Conservation (phyloP, 2,113 vertebrate genomes). For the Ciconia stormi region DNA sequence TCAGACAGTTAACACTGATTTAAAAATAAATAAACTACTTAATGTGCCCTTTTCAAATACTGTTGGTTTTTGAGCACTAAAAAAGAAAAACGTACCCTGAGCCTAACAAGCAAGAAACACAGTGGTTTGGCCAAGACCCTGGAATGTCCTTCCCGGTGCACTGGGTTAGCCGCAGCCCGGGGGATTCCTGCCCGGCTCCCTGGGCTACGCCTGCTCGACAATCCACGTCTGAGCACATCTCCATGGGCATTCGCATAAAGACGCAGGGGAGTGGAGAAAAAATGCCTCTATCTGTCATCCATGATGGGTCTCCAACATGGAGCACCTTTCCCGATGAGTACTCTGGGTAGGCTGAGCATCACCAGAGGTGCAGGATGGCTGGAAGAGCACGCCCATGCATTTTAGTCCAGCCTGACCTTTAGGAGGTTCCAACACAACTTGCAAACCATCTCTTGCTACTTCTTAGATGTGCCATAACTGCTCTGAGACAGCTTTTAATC, state of each 20-base stretch:
- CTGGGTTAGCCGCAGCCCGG: neutral
- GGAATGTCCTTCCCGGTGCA: neutral
- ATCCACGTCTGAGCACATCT: neutral
- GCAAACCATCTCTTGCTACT: neutral
- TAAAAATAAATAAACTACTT: conserved; percentile 24
- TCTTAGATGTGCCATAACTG: neutral
- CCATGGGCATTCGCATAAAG: neutral
- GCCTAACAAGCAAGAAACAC: neutral
- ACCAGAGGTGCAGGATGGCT: neutral
- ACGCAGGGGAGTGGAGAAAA: neutral
- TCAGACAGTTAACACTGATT: neutral
- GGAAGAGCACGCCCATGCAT: accelerated
- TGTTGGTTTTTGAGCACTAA: neutral
- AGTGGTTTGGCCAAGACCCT: conserved; percentile 8
- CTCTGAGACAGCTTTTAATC: neutral
- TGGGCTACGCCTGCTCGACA: neutral
- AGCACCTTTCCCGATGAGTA: accelerated
- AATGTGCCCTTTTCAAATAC: neutral
- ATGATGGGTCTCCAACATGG: accelerated
- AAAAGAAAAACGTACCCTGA: neutral
- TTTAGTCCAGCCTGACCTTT: neutral
- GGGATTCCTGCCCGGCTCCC: neutral
- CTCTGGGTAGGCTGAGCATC: accelerated
- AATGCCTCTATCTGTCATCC: neutral
- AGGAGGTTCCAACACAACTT: neutral